Conservation (phyloP, 2,113 vertebrate species). For the Lucifuga dentata region DNA sequence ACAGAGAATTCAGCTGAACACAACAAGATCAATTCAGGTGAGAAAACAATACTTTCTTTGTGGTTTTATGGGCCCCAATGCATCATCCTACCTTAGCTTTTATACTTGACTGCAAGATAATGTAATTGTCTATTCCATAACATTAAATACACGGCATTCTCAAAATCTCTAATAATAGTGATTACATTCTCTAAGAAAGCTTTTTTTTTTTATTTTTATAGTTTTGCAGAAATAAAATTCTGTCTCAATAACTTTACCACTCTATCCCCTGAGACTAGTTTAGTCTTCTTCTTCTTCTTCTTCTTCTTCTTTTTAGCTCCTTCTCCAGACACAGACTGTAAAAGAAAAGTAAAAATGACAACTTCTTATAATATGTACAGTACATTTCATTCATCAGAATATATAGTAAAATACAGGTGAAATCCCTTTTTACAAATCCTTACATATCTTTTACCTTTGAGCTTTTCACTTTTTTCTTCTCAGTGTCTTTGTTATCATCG, state of each 20-base stretch:
- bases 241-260: constrained; percentile 73
- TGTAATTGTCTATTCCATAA: no score
- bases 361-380: neutral
- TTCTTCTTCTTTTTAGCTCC: constrained; percentile 91
- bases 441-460: constrained; percentile 51
- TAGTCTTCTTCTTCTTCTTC: constrained; percentile 93
- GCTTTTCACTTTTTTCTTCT: constrained; percentile 42
- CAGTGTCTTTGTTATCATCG: neutral
- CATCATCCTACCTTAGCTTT: no score
- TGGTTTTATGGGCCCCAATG: no score
- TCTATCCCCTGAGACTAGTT: constrained; percentile 76
- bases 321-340: constrained; percentile 70
- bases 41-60: no score
- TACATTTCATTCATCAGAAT: neutral
- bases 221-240: neutral
- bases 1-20: neutral
- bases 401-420: neutral
- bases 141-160: no score
- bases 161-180: no score
- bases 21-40: neutral
- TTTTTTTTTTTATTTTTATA: no score
- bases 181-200: no score
- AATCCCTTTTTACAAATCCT: neutral
- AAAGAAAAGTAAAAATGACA: no score
- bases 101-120: no score